Percentiles rank a stretch among this genome's conserved stretches.
These are phyloP conservation scores for Caenorhabditis sp. DNA, from an alignment of 2,888 invertebrate genomes.

Conservation along the genomic window DNA sequence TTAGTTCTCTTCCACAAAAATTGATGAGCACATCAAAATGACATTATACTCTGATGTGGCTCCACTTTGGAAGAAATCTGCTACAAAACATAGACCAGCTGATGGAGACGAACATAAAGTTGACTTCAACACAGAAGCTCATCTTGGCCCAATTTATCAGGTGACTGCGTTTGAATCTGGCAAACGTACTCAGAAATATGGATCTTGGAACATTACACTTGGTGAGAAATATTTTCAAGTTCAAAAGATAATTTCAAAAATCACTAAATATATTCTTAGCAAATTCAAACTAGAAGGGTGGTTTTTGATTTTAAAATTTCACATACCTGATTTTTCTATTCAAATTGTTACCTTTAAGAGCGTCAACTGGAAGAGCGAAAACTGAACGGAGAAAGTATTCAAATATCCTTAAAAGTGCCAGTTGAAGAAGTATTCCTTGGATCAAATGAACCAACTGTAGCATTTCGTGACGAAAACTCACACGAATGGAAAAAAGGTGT, in stretches of 20 bases:
- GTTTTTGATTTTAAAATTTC: not conserved
- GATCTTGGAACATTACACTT: slow-evolving; percentile 36
- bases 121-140: slow-evolving; percentile 34
- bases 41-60: slow-evolving; percentile 36
- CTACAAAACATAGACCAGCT: slow-evolving; percentile 15
- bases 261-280: no score
- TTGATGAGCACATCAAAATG: slow-evolving; percentile 34
- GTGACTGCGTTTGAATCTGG: slow-evolving; percentile 36
- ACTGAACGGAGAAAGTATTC: slow-evolving; percentile 40
- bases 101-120: slow-evolving; percentile 27
- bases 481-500: slow-evolving; percentile 54
- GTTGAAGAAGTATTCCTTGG: slow-evolving; percentile 55
- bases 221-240: slow-evolving; percentile 10
- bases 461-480: slow-evolving; percentile 43
- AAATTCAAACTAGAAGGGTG: no score
- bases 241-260: no score
- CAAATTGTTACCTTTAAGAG: slow-evolving; percentile 21
- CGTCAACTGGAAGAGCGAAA: slow-evolving; percentile 35
- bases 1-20: slow-evolving; percentile 2
- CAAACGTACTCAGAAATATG: slow-evolving; percentile 36
- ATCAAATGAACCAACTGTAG: slow-evolving; percentile 49
- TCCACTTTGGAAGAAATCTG: slow-evolving; percentile 26
- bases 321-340: not conserved
- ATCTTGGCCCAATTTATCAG: slow-evolving; percentile 42
- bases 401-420: slow-evolving; percentile 49